A percentile compares a stretch with the other conserved stretches of the same genome.
phyloP scores from a whole-genome alignment of 1,140 invertebrate genomes.

The Proctacanthus coquilletti region DNA sequence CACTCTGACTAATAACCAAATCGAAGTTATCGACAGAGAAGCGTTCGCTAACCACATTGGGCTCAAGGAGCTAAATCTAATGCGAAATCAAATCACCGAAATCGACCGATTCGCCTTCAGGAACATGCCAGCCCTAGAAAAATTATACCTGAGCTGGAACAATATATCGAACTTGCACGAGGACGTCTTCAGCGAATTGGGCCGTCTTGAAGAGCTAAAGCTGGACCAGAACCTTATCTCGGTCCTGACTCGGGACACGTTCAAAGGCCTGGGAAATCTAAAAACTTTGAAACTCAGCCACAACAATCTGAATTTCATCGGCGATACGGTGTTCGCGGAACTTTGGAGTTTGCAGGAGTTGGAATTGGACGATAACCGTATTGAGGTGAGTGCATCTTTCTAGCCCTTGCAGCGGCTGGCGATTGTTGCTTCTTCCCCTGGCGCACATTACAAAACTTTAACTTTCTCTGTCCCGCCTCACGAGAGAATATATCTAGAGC shows the following conservation, averaged over 20 bases:
- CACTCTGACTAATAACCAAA: conserved; percentile 47
- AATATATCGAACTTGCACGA: conserved; percentile 56
- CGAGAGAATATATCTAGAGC: too few relatives aligned
- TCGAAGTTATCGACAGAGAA: conserved; percentile 42
- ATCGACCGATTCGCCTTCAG: conserved; percentile 52
- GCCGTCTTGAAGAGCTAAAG: conserved; percentile 46
- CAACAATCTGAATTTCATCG: conserved; percentile 55
- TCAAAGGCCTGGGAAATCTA: conserved; percentile 49
- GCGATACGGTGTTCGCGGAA: conserved; percentile 56
- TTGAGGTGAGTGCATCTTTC: conserved; percentile 34
- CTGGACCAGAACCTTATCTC: conserved; percentile 53
- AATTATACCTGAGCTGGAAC: conserved; percentile 50
- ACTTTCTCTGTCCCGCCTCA: too few relatives aligned
- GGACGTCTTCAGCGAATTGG: conserved; percentile 48
- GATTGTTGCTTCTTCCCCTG: too few relatives aligned
- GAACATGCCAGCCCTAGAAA: conserved; percentile 47
- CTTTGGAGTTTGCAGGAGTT: conserved; percentile 52
- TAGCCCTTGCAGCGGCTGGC: too few relatives aligned
- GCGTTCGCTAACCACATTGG: conserved; percentile 49
- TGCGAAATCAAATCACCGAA: conserved; percentile 53
- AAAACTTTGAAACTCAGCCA: conserved; percentile 45
- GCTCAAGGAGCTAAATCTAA: conserved; percentile 46
- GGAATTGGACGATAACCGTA: conserved; percentile 53
- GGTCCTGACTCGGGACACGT: conserved; percentile 49
- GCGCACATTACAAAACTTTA: too few relatives aligned